These are phyloP conservation scores for Charanyca ferruginea DNA, from an alignment of 2,888 invertebrate genomes.

Conservation along the genomic window DNA sequence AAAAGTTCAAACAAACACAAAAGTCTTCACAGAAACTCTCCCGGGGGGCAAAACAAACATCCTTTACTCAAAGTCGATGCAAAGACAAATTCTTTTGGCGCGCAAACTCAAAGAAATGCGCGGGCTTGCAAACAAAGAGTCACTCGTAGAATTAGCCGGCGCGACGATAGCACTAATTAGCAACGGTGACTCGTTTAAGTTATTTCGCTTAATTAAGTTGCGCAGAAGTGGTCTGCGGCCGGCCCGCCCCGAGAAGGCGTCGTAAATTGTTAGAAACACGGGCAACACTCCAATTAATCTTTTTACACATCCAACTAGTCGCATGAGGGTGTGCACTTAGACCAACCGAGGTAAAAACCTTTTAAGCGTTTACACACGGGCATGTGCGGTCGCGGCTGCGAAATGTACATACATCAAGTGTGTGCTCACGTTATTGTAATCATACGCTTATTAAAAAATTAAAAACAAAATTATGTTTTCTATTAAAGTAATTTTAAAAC, in stretches of 20 bases:
- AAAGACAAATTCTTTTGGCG: constrained; percentile 90
- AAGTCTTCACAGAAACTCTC: constrained; percentile 78
- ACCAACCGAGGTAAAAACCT: constrained; percentile 80
- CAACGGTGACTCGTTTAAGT: constrained; percentile 90
- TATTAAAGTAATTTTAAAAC: constrained; percentile 10
- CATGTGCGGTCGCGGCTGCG: constrained; percentile 55
- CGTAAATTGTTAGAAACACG: constrained; percentile 88
- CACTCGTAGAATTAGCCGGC: constrained; percentile 88
- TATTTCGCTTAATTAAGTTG: constrained; percentile 91
- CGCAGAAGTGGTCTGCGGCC: constrained; percentile 90
- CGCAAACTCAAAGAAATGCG: constrained; percentile 87
- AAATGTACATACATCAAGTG: constrained; percentile 48
- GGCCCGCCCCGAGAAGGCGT: constrained; percentile 86
- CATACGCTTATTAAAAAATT: constrained; percentile 30
- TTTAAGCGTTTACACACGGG: constrained; percentile 79
- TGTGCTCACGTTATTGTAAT: constrained; percentile 18
- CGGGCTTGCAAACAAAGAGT: constrained; percentile 87
- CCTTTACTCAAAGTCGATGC: constrained; percentile 86
- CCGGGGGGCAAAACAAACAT: constrained; percentile 84
- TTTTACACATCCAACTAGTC: constrained; percentile 90
- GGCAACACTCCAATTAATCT: constrained; percentile 91
- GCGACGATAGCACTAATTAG: constrained; percentile 89
- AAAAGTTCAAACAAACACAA: constrained; percentile 77
- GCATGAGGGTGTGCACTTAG: constrained; percentile 86
- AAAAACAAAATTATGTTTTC: constrained; percentile 20